Base-by-base conservation (phyloP, 2,888 invertebrate genomes). In the Troilus luridus region DNA sequence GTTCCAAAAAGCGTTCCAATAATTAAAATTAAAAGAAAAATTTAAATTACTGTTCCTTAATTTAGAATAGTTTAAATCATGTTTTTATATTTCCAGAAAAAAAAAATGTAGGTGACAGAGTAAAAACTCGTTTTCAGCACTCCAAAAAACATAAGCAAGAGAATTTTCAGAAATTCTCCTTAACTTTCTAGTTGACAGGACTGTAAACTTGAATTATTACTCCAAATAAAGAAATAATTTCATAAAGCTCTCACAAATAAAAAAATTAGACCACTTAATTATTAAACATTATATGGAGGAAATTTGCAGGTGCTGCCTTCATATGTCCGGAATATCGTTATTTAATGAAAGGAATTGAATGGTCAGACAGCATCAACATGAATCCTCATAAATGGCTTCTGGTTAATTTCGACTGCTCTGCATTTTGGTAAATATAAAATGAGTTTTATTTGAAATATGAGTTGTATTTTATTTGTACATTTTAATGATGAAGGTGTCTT, bases 331-430 rank as follows among this genome's bases (percentile, higher is more conserved):
- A 99, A 94, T 98, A 97, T 94, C 96, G 97, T 90, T 95, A 97
- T 93, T 94, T 97, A 19, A 96, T 98, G 95, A 95, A 95, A 91
- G 98, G 98, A 0, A 94, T 98, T 10, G 96, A 99, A 94, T 96
- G 96, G 91, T 97, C 96, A 0, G 97, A 98, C 94, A 99, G 99
- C 0, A 97, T 99, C 93, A 98, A 98, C 94, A 96, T 98, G 92
- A 99, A 99, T 94, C 96, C 98, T 0, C 99, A 99, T 94, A 99
- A 99, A 95, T 99, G 98, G 97, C 95, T 99, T 95, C 95, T 98
- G 91, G 97, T 98, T 9, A 98, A 98, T 94, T 99, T 99, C 92
- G 99, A 99, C 94, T 99, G 99, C 93, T 98, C 98, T 0, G 97
- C 98, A 0, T 96, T 99, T 96, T 98, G 98, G 98, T 95, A 92